phyloP scores from a whole-genome alignment of 2,888 invertebrate species.

The Cerastis rubricosa region DNA sequence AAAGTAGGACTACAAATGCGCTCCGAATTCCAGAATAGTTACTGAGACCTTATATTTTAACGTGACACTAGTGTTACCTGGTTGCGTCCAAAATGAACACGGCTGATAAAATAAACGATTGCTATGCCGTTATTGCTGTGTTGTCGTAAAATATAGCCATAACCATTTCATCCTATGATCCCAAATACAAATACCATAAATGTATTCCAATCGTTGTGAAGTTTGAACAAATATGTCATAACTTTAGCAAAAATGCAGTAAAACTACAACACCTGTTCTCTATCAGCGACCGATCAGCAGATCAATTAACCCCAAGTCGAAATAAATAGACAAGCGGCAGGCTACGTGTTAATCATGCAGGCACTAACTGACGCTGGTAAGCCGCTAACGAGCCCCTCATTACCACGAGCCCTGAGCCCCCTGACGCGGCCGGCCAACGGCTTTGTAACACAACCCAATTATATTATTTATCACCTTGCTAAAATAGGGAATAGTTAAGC shows the following conservation, averaged over 20 bases:
- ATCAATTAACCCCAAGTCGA: conserved; percentile 22
- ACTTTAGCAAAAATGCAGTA: neutral
- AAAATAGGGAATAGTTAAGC: conserved; percentile 5
- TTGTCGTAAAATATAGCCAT: neutral
- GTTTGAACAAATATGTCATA: neutral
- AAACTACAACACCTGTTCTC: neutral
- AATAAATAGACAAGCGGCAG: conserved; percentile 28
- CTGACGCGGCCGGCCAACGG: conserved; percentile 15
- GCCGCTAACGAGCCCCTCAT: conserved; percentile 64
- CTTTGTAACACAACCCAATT: conserved; percentile 42
- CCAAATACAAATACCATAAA: neutral
- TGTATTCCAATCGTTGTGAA: neutral
- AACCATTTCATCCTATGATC: neutral
- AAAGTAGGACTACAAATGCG: conserved; percentile 33
- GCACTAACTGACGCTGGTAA: conserved; percentile 44
- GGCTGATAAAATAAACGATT: neutral
- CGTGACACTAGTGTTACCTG: neutral
- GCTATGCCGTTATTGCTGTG: neutral
- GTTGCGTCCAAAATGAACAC: neutral
- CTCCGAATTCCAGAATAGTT: conserved; percentile 4
- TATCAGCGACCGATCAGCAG: neutral
- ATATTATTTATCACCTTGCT: conserved; percentile 42
- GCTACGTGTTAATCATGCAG: conserved; percentile 55
- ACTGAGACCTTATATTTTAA: neutral
- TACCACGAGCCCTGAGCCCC: conserved; percentile 38